Base-by-base conservation (phyloP, 2,113 vertebrate genomes). In the Cacatua alba region DNA sequence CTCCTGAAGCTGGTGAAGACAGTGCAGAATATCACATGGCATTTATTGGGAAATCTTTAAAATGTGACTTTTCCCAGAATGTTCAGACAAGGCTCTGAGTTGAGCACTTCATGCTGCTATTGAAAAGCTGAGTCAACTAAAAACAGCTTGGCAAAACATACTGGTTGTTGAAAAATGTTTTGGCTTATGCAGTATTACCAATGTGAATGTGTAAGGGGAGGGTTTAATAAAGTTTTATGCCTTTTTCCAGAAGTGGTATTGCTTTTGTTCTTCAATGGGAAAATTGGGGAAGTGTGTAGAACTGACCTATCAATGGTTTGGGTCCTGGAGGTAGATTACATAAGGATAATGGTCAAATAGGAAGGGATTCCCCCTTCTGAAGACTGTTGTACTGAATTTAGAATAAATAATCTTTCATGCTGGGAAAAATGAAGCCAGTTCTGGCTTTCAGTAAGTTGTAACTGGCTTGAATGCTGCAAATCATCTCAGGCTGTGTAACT, bases 161-260 rank as follows among this genome's bases (percentile, higher is more conserved):
- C 1, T 49, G 78, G 53, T 37, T 92, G 67, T 62, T 52, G 57
- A 72, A 71, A 84, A 85, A 12, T 65, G 31, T 23, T 68, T 82
- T n/a, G 23, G 44, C 19, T 92, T 85, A 8, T 37, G 53, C n/a
- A 33, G n/a, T 69, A 6, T 39, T 68, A 78, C 44, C 15, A 23
- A 1, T 41, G 7, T 2, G 4, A 75, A 44, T 82, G 41, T 84
- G 53, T 60, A 63, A 72, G 37, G 41, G 49, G 44, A 88, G 26
- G 48, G n/a, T 51, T 94, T 90, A 95, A 92, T 96, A 96, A 96
- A 96, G 70, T 25, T 81, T 43, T 71, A 14, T 64, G 60, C 7
- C 1, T 39, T 43, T 52, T 77, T 63, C 55, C 59, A 53, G 70
- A 74, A 90, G 17, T 68, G 19, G 6, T 49, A 21, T 53, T 90